Evolutionary conservation across 2,888 invertebrate species (phyloP), one percentile per base, ranked within the genome.

Genomic region (Drymonia ruficornis): DNA sequence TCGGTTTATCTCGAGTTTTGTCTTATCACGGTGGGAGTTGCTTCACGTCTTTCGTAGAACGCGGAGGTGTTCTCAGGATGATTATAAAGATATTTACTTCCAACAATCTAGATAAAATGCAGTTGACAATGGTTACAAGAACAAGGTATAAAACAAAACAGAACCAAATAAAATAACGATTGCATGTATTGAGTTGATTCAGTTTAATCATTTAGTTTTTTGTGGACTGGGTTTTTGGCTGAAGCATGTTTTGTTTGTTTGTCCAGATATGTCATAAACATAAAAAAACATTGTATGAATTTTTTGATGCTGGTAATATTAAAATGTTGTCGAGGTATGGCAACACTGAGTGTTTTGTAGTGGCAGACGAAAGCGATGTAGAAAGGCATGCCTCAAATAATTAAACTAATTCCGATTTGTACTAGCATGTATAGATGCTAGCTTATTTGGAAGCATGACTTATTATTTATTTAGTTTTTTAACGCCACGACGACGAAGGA

Each of bases 361-460:
- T 74, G 71, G 77, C 74, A 73, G 68, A 60, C 42, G 36, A 56
- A 62, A 57, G 66, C 65, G 50, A 64, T 49, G 61, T 74, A 77
- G 70, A 66, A 54, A 68, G 72, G 86, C 86, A 86, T 86, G 86
- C 60, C 65, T 71, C 72, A 66, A 66, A 57, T 69, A 74, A 75
- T 80, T 81, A 70, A 75, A 75, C 74, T 71, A 70, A 67, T 69
- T 63, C 71, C 56, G 50, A 50, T 56, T 68, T 61, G 61, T 67
- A 59, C 56, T 56, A 75, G 87, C 87, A 87, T 87, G 87, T 57
- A 55, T 61, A 65, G 62, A 59, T 57, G 73, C 61, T 63, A 72
- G 76, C 79, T 82, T 80, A 62, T 73, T 83, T 80, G 73, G 64
- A 52, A 79, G 86, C 86, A 86, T 86, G 85, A 38, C 6, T 1